Base-by-base conservation (phyloP, 2,888 invertebrate genomes). In the Athalia circularis region DNA sequence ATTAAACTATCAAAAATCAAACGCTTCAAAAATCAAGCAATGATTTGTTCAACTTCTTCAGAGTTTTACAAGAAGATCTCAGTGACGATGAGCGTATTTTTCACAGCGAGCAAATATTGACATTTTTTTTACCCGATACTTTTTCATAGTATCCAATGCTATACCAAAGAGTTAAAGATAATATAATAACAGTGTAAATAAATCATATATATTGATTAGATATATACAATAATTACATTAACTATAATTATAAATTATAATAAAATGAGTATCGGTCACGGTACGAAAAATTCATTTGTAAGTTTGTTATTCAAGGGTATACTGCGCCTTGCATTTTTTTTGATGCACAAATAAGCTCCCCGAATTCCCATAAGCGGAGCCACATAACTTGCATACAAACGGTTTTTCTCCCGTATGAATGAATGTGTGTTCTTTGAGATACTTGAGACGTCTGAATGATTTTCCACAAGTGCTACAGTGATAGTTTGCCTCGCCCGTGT, bases 381-480 rank as follows among this genome's bases (percentile, higher is more conserved):
- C 84, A 47, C 86, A 86, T 15, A 77, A 72, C 77, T 83, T 81
- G 67, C 86, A 86, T 9, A 74, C 75, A 29, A 81, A 86, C 6
- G 86, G 85, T 54, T 80, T 82, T 80, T 86, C 84, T 5, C 85
- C 85, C 0, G 86, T 86, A 57, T 86, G 86, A 0, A 83, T 86
- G 61, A 84, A 84, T 9, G 67, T 80, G 64, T 86, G 86, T 5
- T 86, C 84, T 5, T 82, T 84, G 7, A 86, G 76, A 54, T 84
- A 85, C 68, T 84, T 85, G 11, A 70, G 74, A 0, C 86, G 81
- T 11, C 78, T 65, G 48, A 86, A 86, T 3, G 83, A 81, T 65
- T 86, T 86, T 6, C 81, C 83, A 50, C 86, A 86, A 5, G 79
- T 81, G 0, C 84, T 72, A 74, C 86, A 86, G 11, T 81, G 80